Evolutionary conservation across 2,888 invertebrate genomes (phyloP).

Genomic region (Troilus luridus): DNA sequence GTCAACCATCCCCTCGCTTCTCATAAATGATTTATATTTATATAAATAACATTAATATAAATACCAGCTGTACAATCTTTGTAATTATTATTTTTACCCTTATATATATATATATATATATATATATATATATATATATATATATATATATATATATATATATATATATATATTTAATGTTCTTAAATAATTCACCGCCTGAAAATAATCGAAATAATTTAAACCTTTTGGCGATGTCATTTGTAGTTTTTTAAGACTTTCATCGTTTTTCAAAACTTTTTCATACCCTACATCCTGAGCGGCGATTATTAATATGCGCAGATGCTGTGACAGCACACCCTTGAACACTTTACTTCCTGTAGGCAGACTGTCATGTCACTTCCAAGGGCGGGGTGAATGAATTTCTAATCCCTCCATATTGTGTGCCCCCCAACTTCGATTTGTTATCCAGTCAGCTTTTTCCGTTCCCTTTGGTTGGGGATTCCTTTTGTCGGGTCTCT

Average conservation of each 20-base stretch:
- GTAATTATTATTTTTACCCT: no score
- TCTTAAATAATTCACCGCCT: no score
- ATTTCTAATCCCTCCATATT: neutral
- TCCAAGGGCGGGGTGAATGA: neutral
- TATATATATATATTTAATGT: no score
- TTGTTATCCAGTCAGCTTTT: conserved; percentile 20
- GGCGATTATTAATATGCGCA: neutral
- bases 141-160: no score
- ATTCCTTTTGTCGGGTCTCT: neutral
- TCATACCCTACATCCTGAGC: neutral
- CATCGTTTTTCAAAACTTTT: neutral
- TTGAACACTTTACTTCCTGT: neutral
- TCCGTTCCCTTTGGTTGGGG: neutral
- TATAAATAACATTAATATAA: neutral
- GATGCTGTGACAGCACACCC: neutral
- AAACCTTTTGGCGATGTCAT: neutral
- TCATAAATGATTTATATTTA: no score
- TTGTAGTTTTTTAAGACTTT: neutral
- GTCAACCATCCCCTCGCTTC: no score
- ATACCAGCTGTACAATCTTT: neutral
- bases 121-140: no score
- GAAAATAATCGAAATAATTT: neutral
- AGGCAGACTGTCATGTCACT: neutral
- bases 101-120: no score
- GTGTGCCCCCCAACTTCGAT: neutral